These are phyloP conservation scores for Hirundo rustica DNA, from an alignment of 2,797 vertebrate species.

Conservation along the genomic window DNA sequence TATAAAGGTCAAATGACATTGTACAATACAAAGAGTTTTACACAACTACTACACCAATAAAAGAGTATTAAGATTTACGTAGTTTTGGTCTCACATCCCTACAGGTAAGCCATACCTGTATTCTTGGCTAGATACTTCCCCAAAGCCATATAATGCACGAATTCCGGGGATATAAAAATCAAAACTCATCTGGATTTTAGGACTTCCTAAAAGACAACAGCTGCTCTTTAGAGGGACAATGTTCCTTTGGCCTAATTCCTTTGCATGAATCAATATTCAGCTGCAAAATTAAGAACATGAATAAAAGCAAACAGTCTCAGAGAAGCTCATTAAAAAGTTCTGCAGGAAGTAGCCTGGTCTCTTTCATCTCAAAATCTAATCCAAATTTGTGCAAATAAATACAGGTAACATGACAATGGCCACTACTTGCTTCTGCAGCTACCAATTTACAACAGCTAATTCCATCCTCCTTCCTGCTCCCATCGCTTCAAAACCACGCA, in stretches of 20 bases:
- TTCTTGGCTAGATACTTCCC: not conserved
- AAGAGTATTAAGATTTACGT: not conserved
- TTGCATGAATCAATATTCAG: not conserved
- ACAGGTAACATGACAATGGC: not conserved
- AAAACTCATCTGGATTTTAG: not conserved
- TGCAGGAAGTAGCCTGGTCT: not conserved
- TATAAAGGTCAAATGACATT: not conserved
- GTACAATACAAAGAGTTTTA: not conserved
- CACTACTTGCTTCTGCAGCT: not conserved
- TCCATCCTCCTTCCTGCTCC: not conserved
- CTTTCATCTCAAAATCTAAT: not conserved
- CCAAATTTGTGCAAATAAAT: not conserved
- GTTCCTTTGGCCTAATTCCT: not conserved
- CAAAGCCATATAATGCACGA: not conserved
- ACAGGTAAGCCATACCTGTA: not conserved
- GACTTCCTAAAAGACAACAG: not conserved
- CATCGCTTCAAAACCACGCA: not conserved
- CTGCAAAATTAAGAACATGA: not conserved
- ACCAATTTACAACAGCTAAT: not conserved
- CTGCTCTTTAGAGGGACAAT: not conserved
- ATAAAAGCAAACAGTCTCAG: not conserved
- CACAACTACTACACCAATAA: not conserved
- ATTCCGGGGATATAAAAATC: not conserved
- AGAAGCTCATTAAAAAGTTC: not conserved
- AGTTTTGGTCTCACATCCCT: not conserved